These are phyloP conservation scores for Cryptus armator DNA, from an alignment of 2,888 invertebrate genomes.

Conservation along the genomic window DNA sequence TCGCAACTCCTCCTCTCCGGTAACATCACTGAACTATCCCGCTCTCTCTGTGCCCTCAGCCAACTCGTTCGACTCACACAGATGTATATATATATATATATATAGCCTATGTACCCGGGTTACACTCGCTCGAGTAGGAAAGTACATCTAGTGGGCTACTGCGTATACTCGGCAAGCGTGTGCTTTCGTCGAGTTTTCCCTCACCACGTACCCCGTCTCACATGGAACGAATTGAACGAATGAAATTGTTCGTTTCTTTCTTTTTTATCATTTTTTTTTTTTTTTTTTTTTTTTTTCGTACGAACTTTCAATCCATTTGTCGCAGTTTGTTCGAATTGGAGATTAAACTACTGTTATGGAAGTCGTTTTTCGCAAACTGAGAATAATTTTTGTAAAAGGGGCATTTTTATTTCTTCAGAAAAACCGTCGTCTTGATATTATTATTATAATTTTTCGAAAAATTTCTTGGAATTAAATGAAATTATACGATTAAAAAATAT, in stretches of 20 bases:
- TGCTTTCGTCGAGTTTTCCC: slow-evolving; percentile 38
- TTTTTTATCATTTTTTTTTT: not conserved
- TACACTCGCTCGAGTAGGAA: slow-evolving; percentile 67
- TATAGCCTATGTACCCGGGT: slow-evolving; percentile 5
- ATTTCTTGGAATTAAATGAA: no score
- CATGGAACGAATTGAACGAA: slow-evolving; percentile 55
- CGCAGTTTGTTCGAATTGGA: no score
- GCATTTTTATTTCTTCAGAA: no score
- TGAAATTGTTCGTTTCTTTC: slow-evolving; percentile 46
- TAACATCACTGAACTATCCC: slow-evolving; percentile 65
- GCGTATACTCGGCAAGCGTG: slow-evolving; percentile 73
- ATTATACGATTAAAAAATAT: no score
- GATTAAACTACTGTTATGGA: no score
- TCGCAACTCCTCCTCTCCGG: slow-evolving; percentile 23
- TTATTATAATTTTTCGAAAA: no score
- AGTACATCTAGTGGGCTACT: slow-evolving; percentile 70
- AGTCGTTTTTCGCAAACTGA: no score
- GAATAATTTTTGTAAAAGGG: no score
- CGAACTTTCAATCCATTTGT: no score
- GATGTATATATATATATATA: slow-evolving; percentile 39
- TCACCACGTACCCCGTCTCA: slow-evolving; percentile 22
- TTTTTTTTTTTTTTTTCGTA: no score
- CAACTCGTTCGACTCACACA: slow-evolving; percentile 67
- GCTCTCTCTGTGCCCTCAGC: slow-evolving; percentile 62
- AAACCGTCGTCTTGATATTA: no score